A percentile compares a stretch with the other conserved stretches of the same genome.
These are phyloP conservation scores for Meloidogyne floridensis DNA, from an alignment of 1,140 invertebrate species.

Conservation along the genomic window DNA sequence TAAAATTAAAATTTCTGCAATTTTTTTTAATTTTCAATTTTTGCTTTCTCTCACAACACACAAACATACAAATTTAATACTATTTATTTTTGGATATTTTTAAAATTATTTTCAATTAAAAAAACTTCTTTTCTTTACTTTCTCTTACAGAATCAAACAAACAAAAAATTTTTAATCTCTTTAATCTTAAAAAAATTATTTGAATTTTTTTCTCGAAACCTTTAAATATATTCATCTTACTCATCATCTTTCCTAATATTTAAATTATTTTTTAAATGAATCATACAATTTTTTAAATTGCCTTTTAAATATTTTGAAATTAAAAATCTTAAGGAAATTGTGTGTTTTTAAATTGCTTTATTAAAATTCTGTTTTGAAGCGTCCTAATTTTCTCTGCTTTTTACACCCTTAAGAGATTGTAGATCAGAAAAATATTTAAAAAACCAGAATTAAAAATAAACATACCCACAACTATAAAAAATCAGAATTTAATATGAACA, in stretches of 20 bases:
- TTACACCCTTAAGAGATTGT: too few relatives aligned
- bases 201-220: not conserved
- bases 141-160: not conserved
- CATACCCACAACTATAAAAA: too few relatives aligned
- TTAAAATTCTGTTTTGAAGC: not conserved
- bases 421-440: too few relatives aligned
- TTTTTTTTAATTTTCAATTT: slow-evolving; percentile 1
- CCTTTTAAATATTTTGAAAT: not conserved
- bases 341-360: not conserved
- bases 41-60: not conserved
- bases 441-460: too few relatives aligned
- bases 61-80: not conserved
- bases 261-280: not conserved
- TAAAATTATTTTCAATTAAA: not conserved
- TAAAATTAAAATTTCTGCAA: not conserved
- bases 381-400: too few relatives aligned
- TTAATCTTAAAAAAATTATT: not conserved
- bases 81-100: slow-evolving; percentile 1
- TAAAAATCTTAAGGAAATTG: not conserved
- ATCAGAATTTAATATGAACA: too few relatives aligned
- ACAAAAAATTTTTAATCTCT: not conserved
- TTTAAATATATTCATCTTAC: not conserved
- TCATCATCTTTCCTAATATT: not conserved
- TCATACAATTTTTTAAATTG: not conserved
- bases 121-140: too few relatives aligned